These are phyloP conservation scores for Alouatta palliata DNA, from an alignment of 2,113 vertebrate species.

Conservation along the genomic window DNA sequence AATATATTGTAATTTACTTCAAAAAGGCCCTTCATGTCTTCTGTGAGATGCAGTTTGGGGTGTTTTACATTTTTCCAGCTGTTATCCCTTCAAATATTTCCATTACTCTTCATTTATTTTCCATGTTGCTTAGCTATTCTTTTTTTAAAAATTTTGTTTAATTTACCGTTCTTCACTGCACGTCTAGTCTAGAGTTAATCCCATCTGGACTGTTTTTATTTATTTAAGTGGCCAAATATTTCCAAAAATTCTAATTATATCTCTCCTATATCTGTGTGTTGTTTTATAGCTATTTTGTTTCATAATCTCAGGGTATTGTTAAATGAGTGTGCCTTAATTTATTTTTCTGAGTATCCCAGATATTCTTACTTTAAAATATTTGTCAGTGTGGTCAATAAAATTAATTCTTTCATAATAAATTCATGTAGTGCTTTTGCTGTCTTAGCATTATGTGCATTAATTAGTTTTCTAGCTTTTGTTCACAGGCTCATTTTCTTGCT, in stretches of 20 bases:
- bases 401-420: background rate
- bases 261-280: background rate
- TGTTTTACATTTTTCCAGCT: background rate
- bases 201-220: background rate
- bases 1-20: background rate
- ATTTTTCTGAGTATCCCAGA: background rate
- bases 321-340: background rate
- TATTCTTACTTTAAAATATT: background rate
- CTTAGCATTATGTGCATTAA: background rate
- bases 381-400: background rate
- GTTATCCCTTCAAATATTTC: background rate
- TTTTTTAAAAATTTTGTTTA: background rate
- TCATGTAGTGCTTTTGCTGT: background rate
- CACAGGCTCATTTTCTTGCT: background rate
- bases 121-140: background rate
- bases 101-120: background rate
- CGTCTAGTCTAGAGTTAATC: background rate
- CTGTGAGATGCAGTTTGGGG: background rate
- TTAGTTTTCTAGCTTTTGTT: background rate
- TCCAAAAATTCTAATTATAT: background rate
- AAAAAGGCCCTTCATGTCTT: background rate
- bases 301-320: background rate
- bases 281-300: background rate
- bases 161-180: background rate
- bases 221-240: background rate